Base-by-base conservation (phyloP, 2,888 invertebrate species). In the Hirudinaria manillensis region DNA sequence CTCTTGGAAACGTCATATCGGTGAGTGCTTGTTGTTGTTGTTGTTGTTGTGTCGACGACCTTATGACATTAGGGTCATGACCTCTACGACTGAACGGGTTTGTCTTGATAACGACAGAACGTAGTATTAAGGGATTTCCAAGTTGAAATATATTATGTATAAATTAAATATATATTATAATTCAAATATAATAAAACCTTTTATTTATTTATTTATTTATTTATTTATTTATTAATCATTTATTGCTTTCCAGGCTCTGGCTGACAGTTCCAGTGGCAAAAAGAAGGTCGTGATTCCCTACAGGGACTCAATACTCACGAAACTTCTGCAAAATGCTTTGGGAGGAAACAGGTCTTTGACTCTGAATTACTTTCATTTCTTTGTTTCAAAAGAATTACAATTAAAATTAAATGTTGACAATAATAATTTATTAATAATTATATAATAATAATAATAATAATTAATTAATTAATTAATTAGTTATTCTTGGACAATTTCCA, bases 1-100 rank as follows among this genome's bases (percentile, higher is more conserved):
- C 85, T 10, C 81, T 86, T 0, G 85, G 86, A 29, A 86, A 86
- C 78, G 86, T 86, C 75, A 86, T 86, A 53, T 85, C 86, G 36
- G 85, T 84, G 79, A 80, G 83, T 81, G 10, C 32, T 53, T 53
- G 16, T n/a, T n/a, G n/a, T n/a, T n/a, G n/a, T n/a, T n/a, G n/a
- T n/a, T n/a, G n/a, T n/a, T n/a, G n/a, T n/a, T n/a, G n/a, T n/a
- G n/a, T n/a, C n/a, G n/a, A n/a, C n/a, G n/a, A 24, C n/a, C 13
- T 55, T 34, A 34, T 21, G 55, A 55, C 55, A 19, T 55, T 21
- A 55, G 21, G 21, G 55, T 55, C 55, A 55, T 19, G 21, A 16
- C n/a, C n/a, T n/a, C n/a, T n/a, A n/a, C 21, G 21, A 55, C 21
- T 55, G 55, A 19, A 55, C 19, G 19, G 55, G 55, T 16, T 21